Conservation (phyloP, 2,888 invertebrate genomes). For the Cerastoderma edule region DNA sequence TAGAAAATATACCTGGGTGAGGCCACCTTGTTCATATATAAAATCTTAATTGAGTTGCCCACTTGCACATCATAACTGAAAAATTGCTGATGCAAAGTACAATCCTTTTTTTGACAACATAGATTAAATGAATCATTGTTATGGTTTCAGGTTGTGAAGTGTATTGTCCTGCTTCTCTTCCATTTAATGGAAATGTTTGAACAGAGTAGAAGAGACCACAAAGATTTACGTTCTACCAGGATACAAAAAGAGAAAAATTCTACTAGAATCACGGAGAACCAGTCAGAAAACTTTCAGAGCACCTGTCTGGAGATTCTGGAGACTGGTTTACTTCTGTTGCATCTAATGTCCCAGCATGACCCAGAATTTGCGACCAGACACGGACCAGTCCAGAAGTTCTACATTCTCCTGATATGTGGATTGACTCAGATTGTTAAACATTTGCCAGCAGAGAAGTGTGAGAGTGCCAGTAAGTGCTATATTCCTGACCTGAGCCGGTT, state of each 20-base stretch:
- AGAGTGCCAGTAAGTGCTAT: slow-evolving; percentile 62
- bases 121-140: neutral
- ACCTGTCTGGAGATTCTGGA: slow-evolving; percentile 44
- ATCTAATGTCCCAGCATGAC: slow-evolving; percentile 63
- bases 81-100: neutral
- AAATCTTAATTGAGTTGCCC: no score
- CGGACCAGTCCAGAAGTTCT: slow-evolving; percentile 60
- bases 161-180: slow-evolving; percentile 50
- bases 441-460: slow-evolving; percentile 42
- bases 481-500: neutral
- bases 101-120: neutral
- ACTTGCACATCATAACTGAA: neutral
- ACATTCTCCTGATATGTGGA: slow-evolving; percentile 64
- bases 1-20: no score
- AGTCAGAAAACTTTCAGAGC: neutral
- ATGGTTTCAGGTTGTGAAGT: slow-evolving; percentile 56
- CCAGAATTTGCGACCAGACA: slow-evolving; percentile 56
- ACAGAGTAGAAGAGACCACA: neutral
- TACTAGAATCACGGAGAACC: neutral
- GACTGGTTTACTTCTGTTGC: slow-evolving; percentile 62
- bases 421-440: slow-evolving; percentile 56
- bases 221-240: neutral
- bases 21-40: no score
- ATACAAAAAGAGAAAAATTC: no score
- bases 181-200: slow-evolving; percentile 31